phyloP scores from a whole-genome alignment of 2,888 invertebrate genomes.

The Drosophila hamatofila region DNA sequence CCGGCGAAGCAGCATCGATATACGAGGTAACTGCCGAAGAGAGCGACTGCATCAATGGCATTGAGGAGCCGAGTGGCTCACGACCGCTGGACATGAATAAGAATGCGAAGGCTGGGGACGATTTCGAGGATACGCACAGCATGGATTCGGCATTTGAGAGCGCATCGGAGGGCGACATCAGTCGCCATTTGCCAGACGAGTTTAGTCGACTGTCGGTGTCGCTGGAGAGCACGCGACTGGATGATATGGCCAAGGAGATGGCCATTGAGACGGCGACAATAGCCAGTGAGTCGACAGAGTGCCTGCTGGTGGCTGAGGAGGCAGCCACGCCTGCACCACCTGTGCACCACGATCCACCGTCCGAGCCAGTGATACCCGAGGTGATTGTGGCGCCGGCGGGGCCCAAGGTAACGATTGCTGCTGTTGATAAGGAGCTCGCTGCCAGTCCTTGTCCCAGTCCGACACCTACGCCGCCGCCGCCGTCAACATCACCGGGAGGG shows the following conservation, averaged over 20 bases:
- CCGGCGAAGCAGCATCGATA: constrained; percentile 50
- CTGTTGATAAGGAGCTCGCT: constrained; percentile 60
- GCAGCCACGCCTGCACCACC: constrained; percentile 58
- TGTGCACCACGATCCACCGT: constrained; percentile 7
- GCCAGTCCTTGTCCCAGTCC: constrained; percentile 70
- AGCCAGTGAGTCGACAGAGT: constrained; percentile 83
- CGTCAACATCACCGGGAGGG: constrained; percentile 82
- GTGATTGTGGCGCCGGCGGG: constrained; percentile 30
- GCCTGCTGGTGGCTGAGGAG: constrained; percentile 69
- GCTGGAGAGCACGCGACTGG: constrained; percentile 79
- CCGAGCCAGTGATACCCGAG: constrained; percentile 20
- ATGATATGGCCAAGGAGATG: constrained; percentile 78
- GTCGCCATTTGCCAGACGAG: constrained; percentile 83
- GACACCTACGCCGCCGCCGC: constrained; percentile 81
- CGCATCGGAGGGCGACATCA: constrained; percentile 84
- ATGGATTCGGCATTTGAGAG: constrained; percentile 85
- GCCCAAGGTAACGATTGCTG: constrained; percentile 81
- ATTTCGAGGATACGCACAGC: constrained; percentile 84
- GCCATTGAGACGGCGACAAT: constrained; percentile 83
- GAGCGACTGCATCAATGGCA: constrained; percentile 73
- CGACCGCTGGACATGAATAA: constrained; percentile 83
- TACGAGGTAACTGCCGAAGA: constrained; percentile 81
- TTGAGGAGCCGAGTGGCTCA: constrained; percentile 47
- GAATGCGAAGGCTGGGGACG: constrained; percentile 78
- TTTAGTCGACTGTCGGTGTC: constrained; percentile 81